phyloP scores from a whole-genome alignment of 2,888 invertebrate species.

The Sussaba pulchella region DNA sequence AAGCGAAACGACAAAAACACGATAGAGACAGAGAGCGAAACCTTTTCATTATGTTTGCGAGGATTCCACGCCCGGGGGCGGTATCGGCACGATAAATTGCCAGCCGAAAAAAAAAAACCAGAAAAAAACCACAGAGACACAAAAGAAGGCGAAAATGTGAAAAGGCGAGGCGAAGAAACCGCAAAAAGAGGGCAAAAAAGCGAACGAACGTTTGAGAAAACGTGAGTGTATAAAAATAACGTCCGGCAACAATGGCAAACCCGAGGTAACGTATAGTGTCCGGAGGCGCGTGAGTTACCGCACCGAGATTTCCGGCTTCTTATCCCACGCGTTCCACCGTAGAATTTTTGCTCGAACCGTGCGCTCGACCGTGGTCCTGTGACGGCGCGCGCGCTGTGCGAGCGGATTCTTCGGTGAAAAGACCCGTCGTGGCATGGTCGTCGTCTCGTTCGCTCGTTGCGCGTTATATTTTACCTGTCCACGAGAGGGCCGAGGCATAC shows the following conservation, averaged over 20 bases:
- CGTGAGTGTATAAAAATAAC: constrained; percentile 41
- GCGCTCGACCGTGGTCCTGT: constrained; percentile 43
- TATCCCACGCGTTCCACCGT: constrained; percentile 71
- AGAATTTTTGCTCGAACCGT: constrained; percentile 52
- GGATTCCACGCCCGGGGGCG: constrained; percentile 35
- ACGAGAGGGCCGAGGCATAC: constrained; percentile 19
- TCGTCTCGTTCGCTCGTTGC: constrained; percentile 70
- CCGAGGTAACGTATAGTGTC: constrained; percentile 27
- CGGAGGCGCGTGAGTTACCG: constrained; percentile 67
- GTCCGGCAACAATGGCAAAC: constrained; percentile 44
- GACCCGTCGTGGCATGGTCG: too few relatives aligned
- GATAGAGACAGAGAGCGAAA: constrained; percentile 19
- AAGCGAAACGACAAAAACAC: constrained; percentile 42
- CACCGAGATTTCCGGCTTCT: constrained; percentile 75
- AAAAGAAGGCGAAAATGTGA: constrained; percentile 6
- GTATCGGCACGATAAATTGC: constrained; percentile 53
- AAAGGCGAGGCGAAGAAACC: constrained; percentile 40
- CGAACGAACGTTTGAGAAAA: constrained; percentile 7
- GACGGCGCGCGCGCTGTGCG: constrained; percentile 21
- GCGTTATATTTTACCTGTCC: constrained; percentile 76
- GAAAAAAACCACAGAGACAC: background rate
- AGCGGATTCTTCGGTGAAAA: constrained; percentile 19
- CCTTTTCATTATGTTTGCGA: constrained; percentile 46
- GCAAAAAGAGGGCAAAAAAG: constrained; percentile 27
- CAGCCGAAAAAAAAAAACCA: background rate